Evolutionary conservation across 2,888 invertebrate genomes (phyloP), one percentile per base, ranked within the genome.

Genomic region (Polylopha cassiicola): DNA sequence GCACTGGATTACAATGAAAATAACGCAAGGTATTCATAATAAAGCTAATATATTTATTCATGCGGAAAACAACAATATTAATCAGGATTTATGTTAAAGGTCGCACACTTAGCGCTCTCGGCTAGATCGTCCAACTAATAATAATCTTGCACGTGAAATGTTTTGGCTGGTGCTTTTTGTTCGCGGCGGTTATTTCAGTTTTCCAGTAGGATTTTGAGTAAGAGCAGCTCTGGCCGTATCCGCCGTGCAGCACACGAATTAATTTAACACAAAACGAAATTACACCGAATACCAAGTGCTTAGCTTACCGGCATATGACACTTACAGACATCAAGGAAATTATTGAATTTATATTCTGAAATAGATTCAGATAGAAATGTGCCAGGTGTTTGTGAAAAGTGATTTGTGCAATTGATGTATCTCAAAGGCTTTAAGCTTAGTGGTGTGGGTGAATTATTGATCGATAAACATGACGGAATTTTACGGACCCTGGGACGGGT

Each of bases 91-190:
- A 64, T 67, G 71, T 62, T 65, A 73, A 73, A 74, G 68, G 71
- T 66, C 71, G 56, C 64, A 59, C 82, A 79, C 78, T 81, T 72
- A 74, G 71, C 80, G 73, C 79, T 82, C 74, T 82, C 80, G 84
- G 54, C 78, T 84, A 84, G 81, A 79, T 75, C 84, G 82, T 82
- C 85, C 84, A 84, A 77, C 85, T 85, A 85, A 84, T 85, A 85
- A 84, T 85, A 85, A 73, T 71, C 77, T 56, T 73, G 73, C 78
- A 79, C 82, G 80, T 84, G 80, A 85, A 85, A 84, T 84, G 81
- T 84, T 84, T 84, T 82, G 85, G 84, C 82, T 75, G 85, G 76
- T 81, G 85, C 77, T 85, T 85, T 84, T 84, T 84, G 85, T 84
- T 82, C 80, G 82, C 73, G 71, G 70, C 73, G 79, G 81, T 80